Evolutionary conservation across 2,113 vertebrate species (phyloP).

Genomic region (Girardinichthys multiradiatus): DNA sequence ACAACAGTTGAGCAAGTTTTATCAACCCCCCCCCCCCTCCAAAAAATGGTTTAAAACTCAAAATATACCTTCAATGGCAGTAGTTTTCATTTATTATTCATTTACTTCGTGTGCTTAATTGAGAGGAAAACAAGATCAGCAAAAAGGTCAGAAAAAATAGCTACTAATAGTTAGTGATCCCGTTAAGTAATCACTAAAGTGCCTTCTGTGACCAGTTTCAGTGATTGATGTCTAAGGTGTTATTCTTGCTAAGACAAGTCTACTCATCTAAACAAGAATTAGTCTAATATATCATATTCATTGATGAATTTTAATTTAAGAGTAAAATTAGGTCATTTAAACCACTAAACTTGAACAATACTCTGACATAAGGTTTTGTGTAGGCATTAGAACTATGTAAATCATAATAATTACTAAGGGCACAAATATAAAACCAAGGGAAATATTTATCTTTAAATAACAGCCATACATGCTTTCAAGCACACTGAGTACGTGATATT

Average conservation of each 20-base stretch:
- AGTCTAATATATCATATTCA: slow-evolving; percentile 35
- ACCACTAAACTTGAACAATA: slow-evolving; percentile 2
- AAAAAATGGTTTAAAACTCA: background rate
- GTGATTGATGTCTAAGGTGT: slow-evolving; percentile 51
- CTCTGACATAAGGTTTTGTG: slow-evolving; percentile 32
- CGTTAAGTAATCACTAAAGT: slow-evolving; percentile 68
- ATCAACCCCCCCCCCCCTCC: too few relatives aligned
- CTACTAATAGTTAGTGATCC: slow-evolving; percentile 66
- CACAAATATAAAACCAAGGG: slow-evolving; percentile 8
- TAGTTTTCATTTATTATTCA: slow-evolving; percentile 63
- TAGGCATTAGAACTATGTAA: slow-evolving; percentile 30
- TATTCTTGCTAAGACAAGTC: slow-evolving; percentile 37
- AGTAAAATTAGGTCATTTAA: slow-evolving; percentile 31
- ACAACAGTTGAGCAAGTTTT: slow-evolving; percentile 26
- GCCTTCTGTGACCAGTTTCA: slow-evolving; percentile 37
- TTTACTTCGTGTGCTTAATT: slow-evolving; percentile 67
- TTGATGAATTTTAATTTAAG: background rate
- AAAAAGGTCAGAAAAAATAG: slow-evolving; percentile 70
- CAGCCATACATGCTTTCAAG: slow-evolving; percentile 13
- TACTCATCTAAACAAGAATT: slow-evolving; percentile 39
- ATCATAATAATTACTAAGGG: slow-evolving; percentile 33
- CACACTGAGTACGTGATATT: slow-evolving; percentile 25
- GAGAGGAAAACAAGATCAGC: slow-evolving; percentile 77
- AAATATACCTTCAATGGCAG: slow-evolving; percentile 44
- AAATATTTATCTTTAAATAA: slow-evolving; percentile 49